These are phyloP conservation scores for Enteromius argenteus DNA, from an alignment of 2,797 vertebrate species.

Conservation along the genomic window DNA sequence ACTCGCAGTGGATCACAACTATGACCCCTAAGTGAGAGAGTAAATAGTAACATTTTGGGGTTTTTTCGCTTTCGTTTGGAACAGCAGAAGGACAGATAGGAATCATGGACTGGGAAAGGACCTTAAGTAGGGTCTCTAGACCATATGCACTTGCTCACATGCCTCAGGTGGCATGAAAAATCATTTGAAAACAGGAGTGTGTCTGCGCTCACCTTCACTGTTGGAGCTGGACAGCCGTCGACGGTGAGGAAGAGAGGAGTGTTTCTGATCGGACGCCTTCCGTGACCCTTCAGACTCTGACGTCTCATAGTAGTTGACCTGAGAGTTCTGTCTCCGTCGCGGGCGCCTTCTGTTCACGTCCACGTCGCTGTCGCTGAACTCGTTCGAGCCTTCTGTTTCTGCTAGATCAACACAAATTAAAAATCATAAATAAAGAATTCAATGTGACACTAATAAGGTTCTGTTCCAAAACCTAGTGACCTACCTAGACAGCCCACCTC, in stretches of 20 bases:
- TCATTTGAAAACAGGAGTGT: not conserved
- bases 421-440: not conserved
- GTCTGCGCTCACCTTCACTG: constrained; percentile 82
- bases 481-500: not conserved
- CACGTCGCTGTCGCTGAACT: constrained; percentile 87
- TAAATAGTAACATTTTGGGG: not conserved
- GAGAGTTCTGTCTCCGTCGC: constrained; percentile 89
- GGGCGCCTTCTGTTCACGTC: constrained; percentile 89
- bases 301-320: constrained; percentile 97
- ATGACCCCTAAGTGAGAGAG: not conserved
- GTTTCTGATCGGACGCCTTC: constrained; percentile 72
- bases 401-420: constrained; percentile 25
- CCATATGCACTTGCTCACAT: not conserved
- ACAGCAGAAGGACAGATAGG: not conserved
- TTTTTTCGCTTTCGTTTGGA: not conserved
- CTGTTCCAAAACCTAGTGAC: not conserved
- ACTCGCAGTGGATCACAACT: not conserved
- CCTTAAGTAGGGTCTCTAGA: not conserved
- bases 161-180: not conserved
- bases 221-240: constrained; percentile 91
- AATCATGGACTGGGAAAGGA: not conserved
- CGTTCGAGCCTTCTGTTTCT: constrained; percentile 91
- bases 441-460: not conserved
- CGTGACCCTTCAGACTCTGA: constrained; percentile 92
- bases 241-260: constrained; percentile 80